These are phyloP conservation scores for Scaptomyza graminum DNA, from an alignment of 1,140 invertebrate species.

Conservation along the genomic window DNA sequence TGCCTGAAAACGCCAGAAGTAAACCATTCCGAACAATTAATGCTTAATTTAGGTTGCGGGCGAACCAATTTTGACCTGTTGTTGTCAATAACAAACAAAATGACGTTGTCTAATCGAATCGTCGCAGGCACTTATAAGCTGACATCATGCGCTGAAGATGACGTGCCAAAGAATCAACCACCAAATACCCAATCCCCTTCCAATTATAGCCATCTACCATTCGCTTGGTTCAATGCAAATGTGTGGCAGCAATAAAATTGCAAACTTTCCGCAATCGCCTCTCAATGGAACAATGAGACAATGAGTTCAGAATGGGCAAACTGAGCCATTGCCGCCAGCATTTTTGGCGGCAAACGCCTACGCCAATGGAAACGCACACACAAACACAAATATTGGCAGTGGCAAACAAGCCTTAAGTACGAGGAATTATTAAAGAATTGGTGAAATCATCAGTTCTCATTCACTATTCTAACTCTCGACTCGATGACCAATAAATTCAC, in stretches of 20 bases:
- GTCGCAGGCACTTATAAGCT: slow-evolving; percentile 30
- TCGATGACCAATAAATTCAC: no score
- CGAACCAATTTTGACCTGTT: slow-evolving; percentile 3
- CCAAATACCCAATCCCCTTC: background rate
- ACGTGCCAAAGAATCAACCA: slow-evolving; percentile 25
- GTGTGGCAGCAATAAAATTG: slow-evolving; percentile 48
- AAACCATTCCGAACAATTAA: background rate
- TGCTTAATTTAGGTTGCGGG: background rate
- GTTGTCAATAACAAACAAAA: background rate
- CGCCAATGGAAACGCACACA: slow-evolving; percentile 26
- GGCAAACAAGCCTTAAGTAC: slow-evolving; percentile 3
- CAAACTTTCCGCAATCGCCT: slow-evolving; percentile 55
- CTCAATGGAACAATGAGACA: slow-evolving; percentile 64
- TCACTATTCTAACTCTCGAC: no score
- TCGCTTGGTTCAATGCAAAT: slow-evolving; percentile 39
- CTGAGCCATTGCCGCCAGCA: slow-evolving; percentile 48
- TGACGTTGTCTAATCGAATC: slow-evolving; percentile 30
- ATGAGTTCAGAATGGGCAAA: slow-evolving; percentile 39
- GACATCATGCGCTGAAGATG: slow-evolving; percentile 49
- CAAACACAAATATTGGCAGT: slow-evolving; percentile 3
- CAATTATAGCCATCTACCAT: background rate
- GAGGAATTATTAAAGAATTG: no score
- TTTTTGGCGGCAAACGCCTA: slow-evolving; percentile 79
- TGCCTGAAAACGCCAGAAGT: background rate
- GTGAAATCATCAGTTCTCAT: no score